Evolutionary conservation across 2,888 invertebrate genomes (phyloP), one percentile per base, ranked within the genome.

Genomic region (Amorpha juglandis): DNA sequence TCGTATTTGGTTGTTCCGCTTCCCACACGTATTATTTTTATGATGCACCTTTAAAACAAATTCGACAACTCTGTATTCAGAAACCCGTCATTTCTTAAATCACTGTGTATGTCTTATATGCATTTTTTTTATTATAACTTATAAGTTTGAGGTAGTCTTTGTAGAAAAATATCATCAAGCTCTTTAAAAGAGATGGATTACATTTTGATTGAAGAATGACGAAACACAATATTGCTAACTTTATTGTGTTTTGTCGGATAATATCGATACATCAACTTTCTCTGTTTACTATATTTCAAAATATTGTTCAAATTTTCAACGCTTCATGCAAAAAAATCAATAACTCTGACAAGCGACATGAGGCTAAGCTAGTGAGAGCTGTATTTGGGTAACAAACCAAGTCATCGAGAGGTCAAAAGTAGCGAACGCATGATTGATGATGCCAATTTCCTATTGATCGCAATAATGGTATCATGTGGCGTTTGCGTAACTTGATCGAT

Each of bases 391-490:
- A 11, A 27, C 21, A 16, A 42, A 51, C 33, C 42, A 14, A n/a
- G 51, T 45, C 53, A 53, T 14, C 50, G 71, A 74, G 81, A 80
- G 83, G 83, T 81, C 84, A 81, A 74, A 78, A 81, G 81, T 80
- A 81, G 78, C 74, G 72, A 82, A 81, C 80, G 77, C 77, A 82
- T 85, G 88, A 89, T 88, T 86, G 84, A 88, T 88, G 86, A 82
- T 76, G 76, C 77, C 78, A 88, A 89, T 88, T 86, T 88, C 88
- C 87, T 85, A 84, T 83, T 83, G 83, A 82, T 78, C 77, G 73
- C 66, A 69, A 68, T 75, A 74, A 79, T 77, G 75, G 72, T 74
- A 78, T 73, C 72, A 68, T 68, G 69, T 69, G 55, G 58, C 64
- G 79, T 84, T 83, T 81, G 74, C 74, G 79, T 77, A 80, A 78